Conservation (phyloP, 2,113 vertebrate genomes). For the zebrafish (Danio rerio) region DNA sequence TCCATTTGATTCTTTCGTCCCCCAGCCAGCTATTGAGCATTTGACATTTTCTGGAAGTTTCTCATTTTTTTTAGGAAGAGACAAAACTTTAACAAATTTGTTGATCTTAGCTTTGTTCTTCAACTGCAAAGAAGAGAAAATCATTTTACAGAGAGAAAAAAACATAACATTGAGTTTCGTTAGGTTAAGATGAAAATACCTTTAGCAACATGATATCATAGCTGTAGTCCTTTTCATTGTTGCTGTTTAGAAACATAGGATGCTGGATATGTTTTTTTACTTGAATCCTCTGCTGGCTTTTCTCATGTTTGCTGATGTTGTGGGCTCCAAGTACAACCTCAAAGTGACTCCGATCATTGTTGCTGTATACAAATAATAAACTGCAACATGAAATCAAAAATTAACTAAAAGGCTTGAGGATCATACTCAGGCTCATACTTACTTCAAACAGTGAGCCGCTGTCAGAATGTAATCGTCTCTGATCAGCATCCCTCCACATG, state of each 20-base stretch:
- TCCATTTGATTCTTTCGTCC: background rate
- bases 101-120: constrained; percentile 57
- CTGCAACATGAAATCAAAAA: background rate
- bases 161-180: background rate
- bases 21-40: constrained; percentile 70
- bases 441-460: constrained; percentile 64
- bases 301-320: constrained; percentile 58
- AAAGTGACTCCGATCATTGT: background rate
- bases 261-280: constrained; percentile 58
- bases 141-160: background rate
- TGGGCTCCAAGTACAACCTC: constrained; percentile 73
- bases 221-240: constrained; percentile 50
- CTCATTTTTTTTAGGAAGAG: constrained; percentile 51
- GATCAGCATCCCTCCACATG: constrained; percentile 73
- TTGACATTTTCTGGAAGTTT: constrained; percentile 12
- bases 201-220: constrained; percentile 36
- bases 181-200: constrained; percentile 3
- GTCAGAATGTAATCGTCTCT: constrained; percentile 71
- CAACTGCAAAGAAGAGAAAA: constrained; percentile 59
- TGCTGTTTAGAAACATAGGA: background rate
- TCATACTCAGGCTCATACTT: constrained; percentile 35
- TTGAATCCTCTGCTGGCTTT: constrained; percentile 63
- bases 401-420: background rate
- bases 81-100: constrained; percentile 48
- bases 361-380: background rate